Evolutionary conservation across 92 coral and sea anemone genomes (phyloP), one percentile per base, ranked within the genome.

Genomic region (Blastomussa wellsi): DNA sequence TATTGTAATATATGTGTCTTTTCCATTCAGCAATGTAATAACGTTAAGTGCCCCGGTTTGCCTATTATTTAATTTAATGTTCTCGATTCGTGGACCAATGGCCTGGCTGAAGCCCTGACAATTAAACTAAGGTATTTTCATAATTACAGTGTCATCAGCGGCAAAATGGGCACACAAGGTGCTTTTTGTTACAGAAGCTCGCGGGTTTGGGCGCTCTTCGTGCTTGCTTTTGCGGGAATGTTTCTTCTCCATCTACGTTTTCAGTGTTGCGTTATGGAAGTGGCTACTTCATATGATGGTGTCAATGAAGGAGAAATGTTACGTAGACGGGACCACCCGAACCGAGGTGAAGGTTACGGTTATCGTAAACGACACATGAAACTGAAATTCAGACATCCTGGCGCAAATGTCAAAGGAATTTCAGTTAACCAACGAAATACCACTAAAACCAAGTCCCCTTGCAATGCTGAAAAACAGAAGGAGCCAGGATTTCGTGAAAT

Each of bases 401-500:
- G 44, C 57, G 37, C 1, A 38, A 5, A 10, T 11, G 69, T 41
- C 24, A 31, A 19, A 14, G 17, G 11, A n/a, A 64, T 6, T 31
- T 49, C 31, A 55, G 41, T 9, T 12, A 35, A 6, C 11, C 12
- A 20, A 24, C 41, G 5, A 2, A 32, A 76, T 0, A 52, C 37
- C 31, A 3, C 1, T 0, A 15, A 24, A 44, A 31, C 3, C n/a
- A 32, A 47, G 22, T 73, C 20, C 19, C 13, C 65, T 9, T 81
- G 78, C 19, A 28, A 41, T 4, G n/a, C 62, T 13, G 10, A 70
- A 71, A 14, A n/a, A 29, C 36, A 49, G 19, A 48, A 51, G 26
- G 57, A 69, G 77, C 20, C 87, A 22, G 32, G 87, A 57, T 83
- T 83, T 74, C 80, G 79, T 47, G 74, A 83, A 39, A 28, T 83